Evolutionary conservation across 2,113 vertebrate species (phyloP).

Genomic region (Trochalopteron elliotii): DNA sequence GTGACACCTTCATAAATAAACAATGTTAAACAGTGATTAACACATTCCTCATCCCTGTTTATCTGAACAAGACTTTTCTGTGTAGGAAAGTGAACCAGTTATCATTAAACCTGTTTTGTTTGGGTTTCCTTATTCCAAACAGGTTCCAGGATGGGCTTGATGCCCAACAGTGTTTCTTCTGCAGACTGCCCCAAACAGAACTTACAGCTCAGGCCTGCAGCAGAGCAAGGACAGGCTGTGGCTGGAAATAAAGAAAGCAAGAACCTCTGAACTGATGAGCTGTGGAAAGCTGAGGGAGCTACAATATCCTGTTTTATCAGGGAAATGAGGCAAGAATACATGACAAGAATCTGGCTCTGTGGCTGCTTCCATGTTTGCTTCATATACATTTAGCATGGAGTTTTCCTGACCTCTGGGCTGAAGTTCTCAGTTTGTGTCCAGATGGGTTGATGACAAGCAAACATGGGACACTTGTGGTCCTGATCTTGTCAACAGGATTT

Average conservation of each 20-base stretch:
- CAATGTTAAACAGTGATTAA: rapidly evolving
- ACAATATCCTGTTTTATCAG: not conserved
- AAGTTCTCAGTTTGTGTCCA: not conserved
- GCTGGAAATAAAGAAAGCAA: not conserved
- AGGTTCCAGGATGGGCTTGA: not conserved
- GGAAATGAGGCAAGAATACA: not conserved
- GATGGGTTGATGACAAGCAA: not conserved
- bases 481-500: not conserved
- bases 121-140: not conserved
- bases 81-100: not conserved
- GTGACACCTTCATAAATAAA: not conserved
- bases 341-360: not conserved
- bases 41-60: not conserved
- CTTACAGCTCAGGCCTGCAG: not conserved
- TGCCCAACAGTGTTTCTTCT: not conserved
- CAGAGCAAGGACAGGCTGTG: not conserved
- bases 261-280: not conserved
- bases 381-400: rapidly evolving
- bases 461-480: not conserved
- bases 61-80: not conserved
- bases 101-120: not conserved
- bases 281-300: not conserved
- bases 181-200: not conserved
- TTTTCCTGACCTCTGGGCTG: not conserved
- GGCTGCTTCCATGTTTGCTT: not conserved